Base-by-base conservation (phyloP, 1,140 invertebrate genomes). In the Sipha flava region DNA sequence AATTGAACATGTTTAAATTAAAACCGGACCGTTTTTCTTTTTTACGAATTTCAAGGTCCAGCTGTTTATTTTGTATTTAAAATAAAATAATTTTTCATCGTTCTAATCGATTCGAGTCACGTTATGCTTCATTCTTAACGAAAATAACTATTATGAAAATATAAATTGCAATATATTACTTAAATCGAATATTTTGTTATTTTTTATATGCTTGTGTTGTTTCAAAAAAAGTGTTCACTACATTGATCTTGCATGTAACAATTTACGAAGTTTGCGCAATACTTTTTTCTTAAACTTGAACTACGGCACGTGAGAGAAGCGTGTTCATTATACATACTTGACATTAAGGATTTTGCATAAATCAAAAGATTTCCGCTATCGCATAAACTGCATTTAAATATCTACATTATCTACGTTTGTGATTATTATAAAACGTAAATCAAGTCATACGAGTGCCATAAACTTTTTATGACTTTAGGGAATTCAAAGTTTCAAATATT, bases 381-480 rank as follows among this genome's bases (percentile, higher is more conserved):
- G 43, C 66, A 47, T 29, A 70, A 47, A 29, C 23, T 70, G 34
- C 26, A 26, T 70, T 26, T 18, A 16, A 45, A 47, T 45, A 47
- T 47, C 43, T 16, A 45, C 40, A 70, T 47, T 68, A 47, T 45
- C 40, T 47, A 45, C 34, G 26, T 66, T 66, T 66, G 37, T 66
- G 21, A 66, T 66, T 47, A 29, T 40, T 47, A 70, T 47, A 29
- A 68, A 43, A 14, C 26, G 5, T 70, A 70, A 70, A 66, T n/a
- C 16, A 70, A 29, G 23, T 70, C 16, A 29, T 45, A 47, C 7
- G 66, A 70, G 47, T 47, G 66, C 47, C 34, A 26, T 70, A 70
- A 70, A 70, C 66, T 70, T 70, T 29, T 45, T 70, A 70, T 70
- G 40, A 47, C 66, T 70, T 40, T 3, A 47, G 66, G 40, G 40